These are phyloP conservation scores for Sterna hirundo DNA, from an alignment of 2,113 vertebrate genomes.

Conservation along the genomic window DNA sequence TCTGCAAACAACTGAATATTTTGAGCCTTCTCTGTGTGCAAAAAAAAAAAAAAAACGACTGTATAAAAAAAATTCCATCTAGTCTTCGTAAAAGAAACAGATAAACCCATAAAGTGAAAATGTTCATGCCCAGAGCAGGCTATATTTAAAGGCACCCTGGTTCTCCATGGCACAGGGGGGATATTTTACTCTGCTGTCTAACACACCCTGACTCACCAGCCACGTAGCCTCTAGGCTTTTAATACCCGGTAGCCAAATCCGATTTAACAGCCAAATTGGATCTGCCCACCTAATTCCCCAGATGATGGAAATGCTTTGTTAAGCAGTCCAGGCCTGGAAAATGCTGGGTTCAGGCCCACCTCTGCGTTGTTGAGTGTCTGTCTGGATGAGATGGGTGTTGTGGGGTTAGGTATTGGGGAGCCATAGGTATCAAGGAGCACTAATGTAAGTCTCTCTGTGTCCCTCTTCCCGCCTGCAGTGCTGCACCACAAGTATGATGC, in stretches of 20 bases:
- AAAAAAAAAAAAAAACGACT: background rate
- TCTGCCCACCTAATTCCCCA: slow-evolving; percentile 41
- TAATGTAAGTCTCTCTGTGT: background rate
- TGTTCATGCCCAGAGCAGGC: background rate
- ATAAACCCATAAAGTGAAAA: background rate
- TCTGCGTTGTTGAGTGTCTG: background rate
- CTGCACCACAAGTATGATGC: slow-evolving; percentile 91
- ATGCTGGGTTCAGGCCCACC: background rate
- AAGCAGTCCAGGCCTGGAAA: background rate
- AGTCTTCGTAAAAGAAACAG: background rate
- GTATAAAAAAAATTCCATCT: background rate
- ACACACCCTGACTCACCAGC: background rate
- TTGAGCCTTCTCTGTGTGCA: background rate
- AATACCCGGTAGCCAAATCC: slow-evolving; percentile 38
- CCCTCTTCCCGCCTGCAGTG: slow-evolving; percentile 62
- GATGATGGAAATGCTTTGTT: background rate
- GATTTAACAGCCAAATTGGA: slow-evolving; percentile 43
- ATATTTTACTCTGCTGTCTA: background rate
- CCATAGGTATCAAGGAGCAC: background rate
- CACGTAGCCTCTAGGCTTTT: background rate
- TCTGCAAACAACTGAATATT: background rate
- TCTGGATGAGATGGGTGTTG: background rate
- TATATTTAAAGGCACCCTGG: background rate
- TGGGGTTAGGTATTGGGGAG: background rate
- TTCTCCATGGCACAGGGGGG: rapidly evolving